Evolutionary conservation across 2,113 vertebrate genomes (phyloP), one percentile per base, ranked within the genome.

Genomic region (Leptobrachium ailaonicum): DNA sequence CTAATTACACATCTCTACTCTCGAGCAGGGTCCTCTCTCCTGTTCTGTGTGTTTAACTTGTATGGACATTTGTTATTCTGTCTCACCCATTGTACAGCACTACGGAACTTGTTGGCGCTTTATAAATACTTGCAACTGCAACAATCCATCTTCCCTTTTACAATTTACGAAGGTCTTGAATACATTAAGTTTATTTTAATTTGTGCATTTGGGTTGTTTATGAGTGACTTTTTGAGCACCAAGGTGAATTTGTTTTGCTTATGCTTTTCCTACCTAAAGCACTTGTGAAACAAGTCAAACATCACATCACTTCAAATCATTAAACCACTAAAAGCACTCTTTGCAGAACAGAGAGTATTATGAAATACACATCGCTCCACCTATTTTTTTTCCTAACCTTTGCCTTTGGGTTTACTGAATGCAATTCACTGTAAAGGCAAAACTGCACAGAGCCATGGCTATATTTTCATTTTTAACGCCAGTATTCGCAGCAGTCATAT

Each of bases 381-480:
- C 76, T 43, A 32, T 32, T 32, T 53, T 47, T 47, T 74, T 2
- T 41, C 54, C 42, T 63, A 13, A 60, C 42, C 53, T 60, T 62
- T 69, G 66, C 12, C 62, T 54, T 20, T 41, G 42, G 42, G 10
- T 0, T 66, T 77, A 67, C n/a, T 6, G 53, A 43, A n/a, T 66
- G 47, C 54, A 40, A 13, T 43, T 71, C 67, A 41, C 10, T 43
- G 71, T 41, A 67, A 69, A 76, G 58, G 0, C 5, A 3, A 2
- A 6, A 40, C 69, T 1, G 44, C 41, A 62, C 0, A 0, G 0
- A 69, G 40, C 11, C 60, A 98, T 98, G 96, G 88, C 85, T 41
- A 41, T 93, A 1, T 87, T 95, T 74, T 89, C 94, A 12, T 83
- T 88, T 60, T 84, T 98, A 53, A 97, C 95, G 1, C 94, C 97